Conservation (phyloP, 2,113 vertebrate genomes). For the Seriola rivoliana region DNA sequence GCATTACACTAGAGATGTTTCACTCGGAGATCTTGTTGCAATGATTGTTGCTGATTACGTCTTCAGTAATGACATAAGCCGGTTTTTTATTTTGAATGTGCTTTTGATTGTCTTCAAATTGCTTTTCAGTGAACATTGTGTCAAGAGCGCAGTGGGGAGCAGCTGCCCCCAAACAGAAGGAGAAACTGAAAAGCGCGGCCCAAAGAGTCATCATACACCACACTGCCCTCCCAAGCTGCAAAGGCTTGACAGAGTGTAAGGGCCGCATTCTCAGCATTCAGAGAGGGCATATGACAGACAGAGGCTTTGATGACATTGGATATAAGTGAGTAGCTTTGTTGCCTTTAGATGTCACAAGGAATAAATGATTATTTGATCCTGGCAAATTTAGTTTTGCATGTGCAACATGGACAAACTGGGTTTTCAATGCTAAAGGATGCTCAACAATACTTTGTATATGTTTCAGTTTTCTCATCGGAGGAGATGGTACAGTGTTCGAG, state of each 20-base stretch:
- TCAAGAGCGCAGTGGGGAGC: constrained; percentile 76
- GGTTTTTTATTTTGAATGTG: background rate
- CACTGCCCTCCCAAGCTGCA: constrained; percentile 71
- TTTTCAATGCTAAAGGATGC: background rate
- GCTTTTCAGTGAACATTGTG: constrained; percentile 56
- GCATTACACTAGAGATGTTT: background rate
- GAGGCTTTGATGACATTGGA: constrained; percentile 82
- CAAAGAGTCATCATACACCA: constrained; percentile 79
- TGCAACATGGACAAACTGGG: background rate
- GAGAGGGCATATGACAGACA: constrained; percentile 72
- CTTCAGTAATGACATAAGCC: background rate
- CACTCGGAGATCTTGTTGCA: background rate
- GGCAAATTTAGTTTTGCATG: background rate
- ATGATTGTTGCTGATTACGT: background rate
- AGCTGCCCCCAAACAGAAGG: constrained; percentile 37
- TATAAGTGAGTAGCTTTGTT: constrained; percentile 82
- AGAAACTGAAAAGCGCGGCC: constrained; percentile 52
- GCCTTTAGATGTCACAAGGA: background rate
- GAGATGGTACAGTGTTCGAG: constrained; percentile 85
- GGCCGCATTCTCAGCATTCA: constrained; percentile 70
- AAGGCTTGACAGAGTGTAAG: constrained; percentile 38
- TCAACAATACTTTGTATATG: background rate
- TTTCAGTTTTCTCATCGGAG: constrained; percentile 86
- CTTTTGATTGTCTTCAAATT: background rate
- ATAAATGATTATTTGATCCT: background rate